Evolutionary conservation across 2,113 vertebrate genomes (phyloP).

Genomic region (Kryptolebias marmoratus): DNA sequence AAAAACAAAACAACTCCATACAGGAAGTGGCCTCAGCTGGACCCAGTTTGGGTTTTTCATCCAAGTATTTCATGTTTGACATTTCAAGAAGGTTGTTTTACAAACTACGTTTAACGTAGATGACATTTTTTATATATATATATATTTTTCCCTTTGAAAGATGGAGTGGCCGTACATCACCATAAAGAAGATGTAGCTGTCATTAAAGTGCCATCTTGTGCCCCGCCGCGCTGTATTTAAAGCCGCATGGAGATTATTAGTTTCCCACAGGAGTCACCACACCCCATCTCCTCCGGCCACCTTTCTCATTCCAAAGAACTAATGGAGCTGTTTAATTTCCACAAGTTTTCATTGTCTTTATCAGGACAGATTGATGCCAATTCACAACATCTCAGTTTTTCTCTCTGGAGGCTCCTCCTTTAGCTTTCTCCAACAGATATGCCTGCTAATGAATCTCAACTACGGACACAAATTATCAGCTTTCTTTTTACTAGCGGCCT

Average conservation of each 20-base stretch:
- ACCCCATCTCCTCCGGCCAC: conserved; percentile 31
- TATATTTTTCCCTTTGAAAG: conserved; percentile 13
- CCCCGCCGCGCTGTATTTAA: conserved; percentile 27
- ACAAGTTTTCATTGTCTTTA: conserved; percentile 5
- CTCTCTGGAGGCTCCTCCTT: too few species aligned
- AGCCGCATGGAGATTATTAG: conserved; percentile 42
- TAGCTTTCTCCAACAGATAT: too few species aligned
- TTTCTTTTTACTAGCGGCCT: too few species aligned
- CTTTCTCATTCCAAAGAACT: conserved; percentile 33
- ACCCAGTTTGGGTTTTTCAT: not conserved
- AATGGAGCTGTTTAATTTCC: conserved; percentile 2
- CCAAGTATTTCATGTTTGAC: conserved; percentile 22
- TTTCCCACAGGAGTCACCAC: conserved; percentile 40
- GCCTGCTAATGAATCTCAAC: too few species aligned
- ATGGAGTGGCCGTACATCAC: conserved; percentile 21
- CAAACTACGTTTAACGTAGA: conserved; percentile 20
- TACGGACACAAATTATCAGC: too few species aligned
- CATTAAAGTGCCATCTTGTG: conserved; percentile 46
- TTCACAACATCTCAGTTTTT: too few species aligned
- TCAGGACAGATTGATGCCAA: too few species aligned
- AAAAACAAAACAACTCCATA: conserved; percentile 9
- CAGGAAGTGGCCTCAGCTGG: not conserved
- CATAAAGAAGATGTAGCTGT: conserved; percentile 41
- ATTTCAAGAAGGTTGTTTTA: conserved; percentile 22
- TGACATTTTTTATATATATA: conserved; percentile 13